Base-by-base conservation (phyloP, 35 echinoderm and acorn worm genomes). In the Lytechinus variegatus region DNA sequence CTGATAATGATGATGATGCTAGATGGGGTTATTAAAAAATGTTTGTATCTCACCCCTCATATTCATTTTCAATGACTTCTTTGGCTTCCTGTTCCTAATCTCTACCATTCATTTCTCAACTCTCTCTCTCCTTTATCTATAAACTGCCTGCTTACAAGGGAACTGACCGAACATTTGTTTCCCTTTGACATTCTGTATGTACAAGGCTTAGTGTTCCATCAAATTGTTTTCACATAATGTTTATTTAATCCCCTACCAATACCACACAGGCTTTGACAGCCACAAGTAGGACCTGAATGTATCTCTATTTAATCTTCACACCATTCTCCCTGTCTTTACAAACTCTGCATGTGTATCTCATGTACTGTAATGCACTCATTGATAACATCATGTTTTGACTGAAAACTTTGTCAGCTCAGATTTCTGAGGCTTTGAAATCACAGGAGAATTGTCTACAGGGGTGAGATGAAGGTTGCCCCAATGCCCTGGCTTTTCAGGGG, bases 341-440 rank as follows among this genome's bases (percentile, higher is more conserved):
- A 79, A 79, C 66, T 7, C 66, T 79, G 66, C 66, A 79, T 79
- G 16, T 79, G 66, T 79, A 24, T 7, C 66, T 7, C 66, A 79
- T 79, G 66, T 79, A 79, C 19, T n/a, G 66, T 79, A 79, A 79
- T n/a, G 66, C 66, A n/a, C 66, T 79, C 19, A 79, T 19, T 24
- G 66, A 79, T 79, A 79, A 79, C 66, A 79, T 79, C 66, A 79
- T 79, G 66, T 79, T 79, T 79, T 79, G 66, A 79, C 66, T 79
- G 66, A 79, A 79, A 79, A n/a, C 66, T 24, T 16, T 16, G 14
- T 7, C 66, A 24, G 66, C 4, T 79, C 66, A 79, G 66, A 79
- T 79, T 79, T 16, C 66, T 5, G 19, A 7, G 19, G 66, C 66
- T 79, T 79, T 13, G 57, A 79, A 79, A 79, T 79, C 66, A 79